Conservation (phyloP, 2,113 vertebrate genomes). For the Myotis yumanensis region DNA sequence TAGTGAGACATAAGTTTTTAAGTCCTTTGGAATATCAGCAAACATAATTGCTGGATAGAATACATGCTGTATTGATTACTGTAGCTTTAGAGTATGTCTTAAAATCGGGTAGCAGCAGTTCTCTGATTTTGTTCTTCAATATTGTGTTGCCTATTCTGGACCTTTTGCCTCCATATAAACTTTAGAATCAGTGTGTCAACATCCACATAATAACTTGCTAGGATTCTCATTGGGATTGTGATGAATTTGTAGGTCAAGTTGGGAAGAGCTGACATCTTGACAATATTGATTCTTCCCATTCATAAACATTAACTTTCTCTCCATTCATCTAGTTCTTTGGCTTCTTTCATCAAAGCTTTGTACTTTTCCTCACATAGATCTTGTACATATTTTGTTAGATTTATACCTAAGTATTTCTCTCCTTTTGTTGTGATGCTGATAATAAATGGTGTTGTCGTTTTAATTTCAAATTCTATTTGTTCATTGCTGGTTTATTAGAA, state of each 20-base stretch:
- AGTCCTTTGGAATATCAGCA: no score
- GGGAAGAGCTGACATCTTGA: not conserved
- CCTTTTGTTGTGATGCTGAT: not conserved
- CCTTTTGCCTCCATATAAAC: not conserved
- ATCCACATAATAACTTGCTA: not conserved
- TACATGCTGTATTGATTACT: rapidly evolving
- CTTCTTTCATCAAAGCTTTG: not conserved
- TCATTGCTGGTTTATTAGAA: not conserved
- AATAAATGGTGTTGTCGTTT: not conserved
- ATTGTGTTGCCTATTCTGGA: no score
- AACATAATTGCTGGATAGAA: no score
- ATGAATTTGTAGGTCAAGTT: not conserved
- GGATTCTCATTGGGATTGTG: not conserved
- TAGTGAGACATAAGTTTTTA: no score
- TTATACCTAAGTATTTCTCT: not conserved
- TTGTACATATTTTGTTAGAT: no score
- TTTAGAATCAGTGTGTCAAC: no score
- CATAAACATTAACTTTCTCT: not conserved
- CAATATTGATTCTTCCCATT: not conserved
- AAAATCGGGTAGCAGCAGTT: not conserved
- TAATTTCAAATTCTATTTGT: not conserved
- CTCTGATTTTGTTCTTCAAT: no score
- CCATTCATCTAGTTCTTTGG: not conserved
- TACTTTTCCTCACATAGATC: not conserved
- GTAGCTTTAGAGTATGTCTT: not conserved